Evolutionary conservation across 2,888 invertebrate species (phyloP).

Genomic region (Aelia acuminata): DNA sequence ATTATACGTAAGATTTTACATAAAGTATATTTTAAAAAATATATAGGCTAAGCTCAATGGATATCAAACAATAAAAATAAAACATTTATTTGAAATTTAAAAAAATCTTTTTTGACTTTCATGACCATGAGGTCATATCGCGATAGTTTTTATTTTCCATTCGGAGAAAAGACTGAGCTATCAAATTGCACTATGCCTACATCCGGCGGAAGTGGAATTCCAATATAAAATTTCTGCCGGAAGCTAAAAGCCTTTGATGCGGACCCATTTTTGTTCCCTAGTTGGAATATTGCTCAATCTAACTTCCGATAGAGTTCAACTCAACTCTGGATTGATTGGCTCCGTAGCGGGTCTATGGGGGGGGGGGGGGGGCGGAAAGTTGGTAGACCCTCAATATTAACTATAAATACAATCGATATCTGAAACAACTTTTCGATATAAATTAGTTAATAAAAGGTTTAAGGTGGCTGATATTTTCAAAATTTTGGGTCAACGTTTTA

Average conservation of each 20-base stretch:
- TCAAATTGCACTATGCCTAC: neutral
- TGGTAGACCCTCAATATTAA: neutral
- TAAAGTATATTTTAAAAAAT: too few relatives aligned
- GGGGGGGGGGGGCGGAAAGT: neutral
- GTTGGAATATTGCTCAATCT: neutral
- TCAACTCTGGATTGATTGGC: neutral
- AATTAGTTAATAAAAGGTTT: neutral
- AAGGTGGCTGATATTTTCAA: too few relatives aligned
- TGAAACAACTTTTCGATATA: neutral
- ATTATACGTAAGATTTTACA: too few relatives aligned
- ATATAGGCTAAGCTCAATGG: too few relatives aligned
- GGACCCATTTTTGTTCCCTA: neutral
- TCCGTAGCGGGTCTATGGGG: neutral
- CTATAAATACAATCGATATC: neutral
- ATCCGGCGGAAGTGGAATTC: neutral
- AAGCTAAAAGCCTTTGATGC: neutral
- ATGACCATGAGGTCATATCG: neutral
- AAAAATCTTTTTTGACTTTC: too few relatives aligned
- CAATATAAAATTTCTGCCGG: neutral
- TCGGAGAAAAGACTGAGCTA: neutral
- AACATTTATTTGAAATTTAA: too few relatives aligned
- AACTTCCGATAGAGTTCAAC: neutral
- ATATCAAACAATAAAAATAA: too few relatives aligned
- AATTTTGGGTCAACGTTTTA: too few relatives aligned
- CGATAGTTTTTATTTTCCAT: neutral